Evolutionary conservation across 2,113 vertebrate species (phyloP).

Genomic region (Myrmophylax atrothorax): DNA sequence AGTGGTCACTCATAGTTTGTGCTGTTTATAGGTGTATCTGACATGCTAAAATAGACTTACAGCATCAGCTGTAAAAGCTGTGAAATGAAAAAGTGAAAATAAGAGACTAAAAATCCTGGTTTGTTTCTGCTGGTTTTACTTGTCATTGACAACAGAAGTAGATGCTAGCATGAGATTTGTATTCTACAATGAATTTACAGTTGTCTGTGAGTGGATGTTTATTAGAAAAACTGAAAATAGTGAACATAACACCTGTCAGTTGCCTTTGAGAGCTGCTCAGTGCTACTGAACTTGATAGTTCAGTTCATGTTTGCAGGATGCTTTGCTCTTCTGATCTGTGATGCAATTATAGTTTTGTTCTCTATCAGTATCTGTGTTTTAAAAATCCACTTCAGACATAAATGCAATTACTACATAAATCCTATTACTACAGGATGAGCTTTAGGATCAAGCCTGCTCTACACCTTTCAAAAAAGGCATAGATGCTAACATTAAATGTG

Average conservation of each 20-base stretch:
- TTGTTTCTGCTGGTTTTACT: background rate
- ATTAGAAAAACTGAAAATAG: background rate
- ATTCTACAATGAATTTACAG: background rate
- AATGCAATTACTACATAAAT: background rate
- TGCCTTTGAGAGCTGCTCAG: background rate
- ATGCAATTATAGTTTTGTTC: background rate
- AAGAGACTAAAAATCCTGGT: background rate
- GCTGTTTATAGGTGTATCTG: slow-evolving; percentile 49
- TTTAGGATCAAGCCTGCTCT: background rate
- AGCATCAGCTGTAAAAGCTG: slow-evolving; percentile 32
- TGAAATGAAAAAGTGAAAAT: slow-evolving; percentile 6
- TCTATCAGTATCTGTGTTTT: background rate
- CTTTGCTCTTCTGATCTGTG: slow-evolving; percentile 12
- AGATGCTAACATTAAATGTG: background rate
- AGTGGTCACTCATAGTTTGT: slow-evolving; percentile 71
- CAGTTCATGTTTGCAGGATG: background rate
- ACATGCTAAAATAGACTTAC: slow-evolving; percentile 22
- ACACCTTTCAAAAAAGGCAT: background rate
- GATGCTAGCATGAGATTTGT: background rate
- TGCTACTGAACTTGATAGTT: background rate
- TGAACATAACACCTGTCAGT: background rate
- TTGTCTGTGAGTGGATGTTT: background rate
- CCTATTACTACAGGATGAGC: background rate
- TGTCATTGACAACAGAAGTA: background rate
- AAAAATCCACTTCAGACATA: background rate